Evolutionary conservation across 2,797 vertebrate species (phyloP), one percentile per base, ranked within the genome.

Genomic region (Coregonus sp.): DNA sequence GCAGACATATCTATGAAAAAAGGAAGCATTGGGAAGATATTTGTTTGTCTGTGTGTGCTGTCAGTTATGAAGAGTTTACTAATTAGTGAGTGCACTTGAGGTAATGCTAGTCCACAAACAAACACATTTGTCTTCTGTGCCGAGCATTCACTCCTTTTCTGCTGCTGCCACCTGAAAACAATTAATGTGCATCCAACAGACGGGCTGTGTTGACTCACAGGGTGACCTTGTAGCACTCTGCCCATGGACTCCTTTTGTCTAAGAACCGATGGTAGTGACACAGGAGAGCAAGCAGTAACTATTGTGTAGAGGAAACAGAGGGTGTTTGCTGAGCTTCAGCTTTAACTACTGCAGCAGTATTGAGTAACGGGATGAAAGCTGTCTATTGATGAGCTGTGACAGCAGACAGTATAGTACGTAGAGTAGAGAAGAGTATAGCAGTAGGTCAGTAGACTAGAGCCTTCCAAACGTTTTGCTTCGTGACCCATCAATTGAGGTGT

Each of bases 171-270:
- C 72, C 7, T 70, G 52, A 59, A 79, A 82, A 84, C 82, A 88
- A 90, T 87, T 89, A 90, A 92, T 89, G 85, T 71, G 68, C 73
- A 81, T 85, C 74, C 79, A 77, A 91, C 81, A 81, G 81, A 75
- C 5, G 78, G 52, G 51, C 76, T 4, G 52, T 84, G 79, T 83
- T 88, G 82, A 90, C 88, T 89, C 78, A 83, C 80, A 76, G 75
- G 29, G 70, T 72, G 70, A 79, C 76, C 29, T 61, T 65, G 79
- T 70, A 37, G 77, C 83, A 73, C 83, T 85, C 78, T 78, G 78
- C 72, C 63, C 74, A 73, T 80, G 82, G 65, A 56, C 71, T 70
- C 15, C 74, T 71, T 79, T 78, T 72, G 52, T 72, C 79, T 72
- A 68, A 56, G 11, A 56, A 18, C 70, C 33, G 35, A 63, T 52